Evolutionary conservation across 2,113 vertebrate species (phyloP), one percentile per base, ranked within the genome.

Genomic region (Podarcis raffonei): DNA sequence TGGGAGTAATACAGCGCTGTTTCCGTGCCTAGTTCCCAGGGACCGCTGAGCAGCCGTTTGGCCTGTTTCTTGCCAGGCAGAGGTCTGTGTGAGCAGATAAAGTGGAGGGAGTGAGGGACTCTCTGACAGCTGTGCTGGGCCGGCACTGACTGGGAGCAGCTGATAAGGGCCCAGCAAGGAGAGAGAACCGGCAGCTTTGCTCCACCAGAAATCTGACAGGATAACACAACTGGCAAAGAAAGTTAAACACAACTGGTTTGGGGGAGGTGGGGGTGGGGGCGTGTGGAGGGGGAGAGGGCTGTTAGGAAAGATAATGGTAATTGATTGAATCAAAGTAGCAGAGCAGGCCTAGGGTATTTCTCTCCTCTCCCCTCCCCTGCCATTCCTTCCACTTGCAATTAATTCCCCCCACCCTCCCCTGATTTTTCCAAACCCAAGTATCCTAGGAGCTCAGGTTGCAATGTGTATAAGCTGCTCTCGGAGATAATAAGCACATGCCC

Each of bases 81-180:
- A 96, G 97, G 98, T 97, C 98, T 99, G 98, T 83, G 89, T 15
- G 37, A 93, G 97, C 97, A 98, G 98, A 99, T 99, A 99, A 99
- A 97, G 97, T 94, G 94, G 94, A 93, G 96, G 96, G 95, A 93
- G 94, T 92, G 93, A 95, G 96, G 97, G 96, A 92, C 93, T 95
- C 96, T 94, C 96, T 95, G 97, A 96, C 98, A 98, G 98, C 98
- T 98, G 98, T 94, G 97, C 94, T 83, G 95, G 96, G 95, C 95
- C 94, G 81, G 94, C 94, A 96, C 97, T 96, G 97, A 98, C 98
- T 99, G 98, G 97, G 94, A 96, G 97, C 93, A 95, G 94, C 98
- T 98, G 98, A 99, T 99, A 99, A 99, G 97, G 97, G 96, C 97
- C 95, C 96, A 95, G 96, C 91, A 96, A 96, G 95, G 95, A 97